Percentiles rank a stretch among this genome's conserved stretches.
phyloP scores from a whole-genome alignment of 2,888 invertebrate species.

The Cremastobaeus sp. region DNA sequence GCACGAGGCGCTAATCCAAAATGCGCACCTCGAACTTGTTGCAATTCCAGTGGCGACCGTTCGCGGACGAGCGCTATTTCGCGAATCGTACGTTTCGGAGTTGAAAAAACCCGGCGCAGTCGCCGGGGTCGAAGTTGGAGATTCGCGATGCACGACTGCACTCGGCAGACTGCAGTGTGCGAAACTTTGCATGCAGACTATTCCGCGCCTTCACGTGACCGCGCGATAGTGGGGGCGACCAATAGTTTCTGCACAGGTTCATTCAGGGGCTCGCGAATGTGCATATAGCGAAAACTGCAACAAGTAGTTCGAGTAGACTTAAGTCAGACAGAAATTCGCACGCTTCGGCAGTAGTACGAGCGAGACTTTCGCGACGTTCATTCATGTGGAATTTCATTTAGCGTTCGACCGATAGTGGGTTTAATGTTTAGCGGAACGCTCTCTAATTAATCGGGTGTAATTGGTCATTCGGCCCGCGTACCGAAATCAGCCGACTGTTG shows the following conservation, averaged over 20 bases:
- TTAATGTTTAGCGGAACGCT: too few relatives aligned
- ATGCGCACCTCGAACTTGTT: too few relatives aligned
- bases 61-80: too few relatives aligned
- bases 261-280: slow-evolving; percentile 39
- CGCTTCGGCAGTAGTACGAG: slow-evolving; percentile 37
- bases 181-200: slow-evolving; percentile 67
- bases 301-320: slow-evolving; percentile 53
- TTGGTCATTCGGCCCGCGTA: too few relatives aligned
- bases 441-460: too few relatives aligned
- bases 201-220: slow-evolving; percentile 65
- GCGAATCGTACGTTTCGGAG: too few relatives aligned
- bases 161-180: slow-evolving; percentile 60
- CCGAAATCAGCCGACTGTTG: too few relatives aligned
- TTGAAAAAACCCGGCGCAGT: too few relatives aligned
- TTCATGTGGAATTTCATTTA: too few relatives aligned
- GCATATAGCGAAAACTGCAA: slow-evolving; percentile 55
- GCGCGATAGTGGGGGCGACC: slow-evolving; percentile 63
- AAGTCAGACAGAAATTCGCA: slow-evolving; percentile 48
- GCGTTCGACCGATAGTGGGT: too few relatives aligned
- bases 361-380: slow-evolving; percentile 17
- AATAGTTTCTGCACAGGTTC: slow-evolving; percentile 71
- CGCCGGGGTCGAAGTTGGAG: slow-evolving; percentile 14
- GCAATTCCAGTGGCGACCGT: too few relatives aligned
- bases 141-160: slow-evolving; percentile 48
- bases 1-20: too few relatives aligned